Percentiles rank a stretch among this genome's conserved stretches.
These are phyloP conservation scores for Drosophila saltans DNA, from an alignment of 1,140 invertebrate species.

Conservation along the genomic window DNA sequence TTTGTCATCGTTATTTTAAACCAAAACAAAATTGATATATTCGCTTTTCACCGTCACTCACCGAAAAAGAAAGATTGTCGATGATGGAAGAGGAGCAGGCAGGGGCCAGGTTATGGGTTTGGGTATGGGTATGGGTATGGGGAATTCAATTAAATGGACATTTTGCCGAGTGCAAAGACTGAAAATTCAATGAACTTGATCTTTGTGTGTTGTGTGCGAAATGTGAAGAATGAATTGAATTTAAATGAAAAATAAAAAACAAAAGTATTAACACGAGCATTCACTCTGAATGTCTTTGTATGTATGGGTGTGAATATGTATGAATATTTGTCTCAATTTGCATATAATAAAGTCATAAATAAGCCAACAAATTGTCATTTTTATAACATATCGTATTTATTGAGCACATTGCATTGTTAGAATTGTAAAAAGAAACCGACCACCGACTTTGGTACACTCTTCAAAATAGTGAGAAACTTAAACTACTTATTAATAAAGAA, in stretches of 20 bases:
- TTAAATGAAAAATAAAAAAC: conserved; percentile 67
- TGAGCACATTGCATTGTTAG: conserved; percentile 47
- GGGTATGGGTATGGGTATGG: neutral
- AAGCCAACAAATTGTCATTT: conserved; percentile 69
- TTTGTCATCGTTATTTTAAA: conserved; percentile 83
- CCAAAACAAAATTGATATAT: conserved; percentile 48
- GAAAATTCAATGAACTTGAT: conserved; percentile 80
- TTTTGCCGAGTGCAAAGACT: conserved; percentile 53
- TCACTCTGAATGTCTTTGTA: conserved; percentile 20
- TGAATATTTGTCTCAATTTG: conserved; percentile 74
- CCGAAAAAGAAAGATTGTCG: conserved; percentile 12
- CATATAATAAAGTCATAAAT: conserved; percentile 79
- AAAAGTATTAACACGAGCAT: conserved; percentile 62
- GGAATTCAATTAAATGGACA: conserved; percentile 70
- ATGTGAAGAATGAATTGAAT: conserved; percentile 43
- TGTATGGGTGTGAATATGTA: conserved; percentile 29
- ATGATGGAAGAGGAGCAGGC: neutral
- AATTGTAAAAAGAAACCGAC: neutral
- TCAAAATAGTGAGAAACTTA: no score
- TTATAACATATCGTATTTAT: conserved; percentile 74
- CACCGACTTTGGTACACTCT: no score
- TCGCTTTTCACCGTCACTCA: conserved; percentile 42
- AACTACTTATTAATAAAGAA: no score
- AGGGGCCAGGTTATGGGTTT: neutral
- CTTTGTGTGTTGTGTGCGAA: conserved; percentile 43